These are phyloP conservation scores for Drosophila burlai DNA, from an alignment of 1,140 invertebrate species.

Conservation along the genomic window DNA sequence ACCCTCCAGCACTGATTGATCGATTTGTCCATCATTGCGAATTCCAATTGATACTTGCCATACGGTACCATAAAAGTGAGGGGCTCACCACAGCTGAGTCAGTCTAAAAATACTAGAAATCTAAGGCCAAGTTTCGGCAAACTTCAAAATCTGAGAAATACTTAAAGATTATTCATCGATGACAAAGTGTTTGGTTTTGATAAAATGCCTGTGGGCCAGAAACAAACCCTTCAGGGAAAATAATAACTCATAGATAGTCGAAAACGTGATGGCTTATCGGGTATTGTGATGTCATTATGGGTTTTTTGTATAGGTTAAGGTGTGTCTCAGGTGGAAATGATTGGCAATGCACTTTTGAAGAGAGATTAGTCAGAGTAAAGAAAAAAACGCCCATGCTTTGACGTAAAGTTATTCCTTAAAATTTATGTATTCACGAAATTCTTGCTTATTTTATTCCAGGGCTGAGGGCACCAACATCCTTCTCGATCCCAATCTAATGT, in stretches of 20 bases:
- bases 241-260: constrained; percentile 33
- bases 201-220: constrained; percentile 19
- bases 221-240: constrained; percentile 35
- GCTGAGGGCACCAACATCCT: constrained; percentile 93
- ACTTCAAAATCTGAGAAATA: constrained; percentile 43
- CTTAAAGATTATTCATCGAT: constrained; percentile 43
- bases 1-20: constrained; percentile 35
- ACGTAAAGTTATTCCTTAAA: too few species aligned
- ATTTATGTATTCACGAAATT: too few species aligned
- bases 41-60: constrained; percentile 24
- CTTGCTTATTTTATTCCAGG: constrained; percentile 85
- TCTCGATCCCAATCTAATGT: constrained; percentile 94
- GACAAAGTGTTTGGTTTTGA: constrained; percentile 38
- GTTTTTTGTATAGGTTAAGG: constrained; percentile 11
- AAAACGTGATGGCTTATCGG: constrained; percentile 26
- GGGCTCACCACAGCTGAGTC: constrained; percentile 26
- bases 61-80: constrained; percentile 21
- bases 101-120: constrained; percentile 39
- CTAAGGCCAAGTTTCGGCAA: constrained; percentile 18
- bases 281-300: constrained; percentile 9
- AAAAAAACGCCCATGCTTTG: too few species aligned
- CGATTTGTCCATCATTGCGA: constrained; percentile 41
- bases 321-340: constrained; percentile 6
- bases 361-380: constrained; percentile 17
- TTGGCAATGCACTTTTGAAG: background rate